These are phyloP conservation scores for Drosophila ficusphila DNA, from an alignment of 1,140 invertebrate genomes.

Conservation along the genomic window DNA sequence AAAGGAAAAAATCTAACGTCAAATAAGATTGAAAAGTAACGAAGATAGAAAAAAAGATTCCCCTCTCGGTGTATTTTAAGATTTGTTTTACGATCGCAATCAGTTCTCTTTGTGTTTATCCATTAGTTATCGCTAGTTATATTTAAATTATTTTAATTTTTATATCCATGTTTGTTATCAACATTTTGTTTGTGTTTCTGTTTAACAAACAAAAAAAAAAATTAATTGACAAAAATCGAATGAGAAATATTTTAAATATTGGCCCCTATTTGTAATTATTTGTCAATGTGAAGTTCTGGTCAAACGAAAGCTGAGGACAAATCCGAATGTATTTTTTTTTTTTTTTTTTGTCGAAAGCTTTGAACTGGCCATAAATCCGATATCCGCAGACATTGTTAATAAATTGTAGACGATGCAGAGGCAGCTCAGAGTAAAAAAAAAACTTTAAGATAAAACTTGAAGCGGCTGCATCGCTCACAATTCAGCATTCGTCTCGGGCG, in stretches of 20 bases:
- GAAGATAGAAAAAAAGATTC: conserved; percentile 14
- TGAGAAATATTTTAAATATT: conserved; percentile 54
- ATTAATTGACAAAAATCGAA: conserved; percentile 19
- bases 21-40: conserved; percentile 14
- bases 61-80: conserved; percentile 14
- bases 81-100: conserved; percentile 31
- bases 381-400: background rate
- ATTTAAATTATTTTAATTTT: conserved; percentile 25
- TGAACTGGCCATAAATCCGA: background rate
- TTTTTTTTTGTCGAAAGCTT: conserved; percentile 22
- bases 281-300: conserved; percentile 69
- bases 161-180: conserved; percentile 47
- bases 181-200: conserved; percentile 62
- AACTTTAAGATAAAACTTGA: background rate
- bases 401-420: background rate
- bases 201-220: conserved; percentile 33
- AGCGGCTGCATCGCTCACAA: background rate
- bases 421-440: too few relatives aligned
- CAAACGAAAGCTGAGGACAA: conserved; percentile 56
- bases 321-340: conserved; percentile 17
- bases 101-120: conserved; percentile 55
- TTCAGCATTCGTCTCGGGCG: background rate
- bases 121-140: conserved; percentile 60
- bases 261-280: conserved; percentile 32
- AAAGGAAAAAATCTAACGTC: too few relatives aligned